Base-by-base conservation (phyloP, 2,113 vertebrate species). In the human (Homo sapiens) region DNA sequence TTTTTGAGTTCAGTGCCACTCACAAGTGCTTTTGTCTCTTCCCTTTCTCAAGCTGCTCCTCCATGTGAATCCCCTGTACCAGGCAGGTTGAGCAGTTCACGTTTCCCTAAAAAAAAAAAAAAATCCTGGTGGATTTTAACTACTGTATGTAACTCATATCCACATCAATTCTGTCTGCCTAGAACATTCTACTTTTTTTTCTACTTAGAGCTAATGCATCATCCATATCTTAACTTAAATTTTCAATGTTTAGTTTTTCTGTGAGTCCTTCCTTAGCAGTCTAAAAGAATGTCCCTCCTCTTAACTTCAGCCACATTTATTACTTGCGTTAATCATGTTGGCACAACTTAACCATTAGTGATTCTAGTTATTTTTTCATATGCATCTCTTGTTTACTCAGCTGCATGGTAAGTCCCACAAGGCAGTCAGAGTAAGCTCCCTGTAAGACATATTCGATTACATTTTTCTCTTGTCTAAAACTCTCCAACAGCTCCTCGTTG, bases 301-400 rank as follows among this genome's bases (percentile, higher is more conserved):
- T 96, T 96, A 98, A 98, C 97, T 96, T 95, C 89, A 95, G 40
- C 72, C 84, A 96, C 89, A 93, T 96, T 96, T 97, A 96, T 98
- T 97, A 94, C 94, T 90, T 88, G 72, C 90, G 96, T 98, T 97
- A 98, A 98, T 97, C 97, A 97, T 97, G 48, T 93, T 98, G 97
- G 85, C 94, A 96, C 76, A 95, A 89, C 72, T 96, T 98, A 95
- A 97, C 97, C 96, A 97, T 94, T 96, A 95, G 93, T 89, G 84
- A 82, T 93, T 95, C 72, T 82, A 66, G 90, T 93, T 97, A 78
- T 68, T 97, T 97, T 94, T 93, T 89, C 80, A 73, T 82, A 95
- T 88, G 86, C 84, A 84, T 90, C 32, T 93, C 72, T 93, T 98
- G 90, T 95, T 98, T 97, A 96, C 59, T 40, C 88, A 91, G 88